Conservation (phyloP, 1,140 invertebrate species). For the Rhagoletis zephyria region DNA sequence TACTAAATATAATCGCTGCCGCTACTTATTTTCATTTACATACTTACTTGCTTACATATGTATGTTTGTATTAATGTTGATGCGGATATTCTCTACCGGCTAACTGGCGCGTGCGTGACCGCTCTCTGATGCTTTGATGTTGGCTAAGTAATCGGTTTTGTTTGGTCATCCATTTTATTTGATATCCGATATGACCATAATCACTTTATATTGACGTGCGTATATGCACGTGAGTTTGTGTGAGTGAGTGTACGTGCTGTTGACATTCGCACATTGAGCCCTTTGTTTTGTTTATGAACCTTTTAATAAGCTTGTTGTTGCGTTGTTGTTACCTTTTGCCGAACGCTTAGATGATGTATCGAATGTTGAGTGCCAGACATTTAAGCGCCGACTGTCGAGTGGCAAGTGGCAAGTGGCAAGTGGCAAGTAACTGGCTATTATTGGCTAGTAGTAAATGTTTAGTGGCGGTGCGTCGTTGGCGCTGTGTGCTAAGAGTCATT, state of each 20-base stretch:
- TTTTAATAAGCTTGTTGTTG: constrained; percentile 30
- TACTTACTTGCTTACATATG: background rate
- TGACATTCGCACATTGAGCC: background rate
- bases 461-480: background rate
- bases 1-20: constrained; percentile 39
- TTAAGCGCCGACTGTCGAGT: constrained; percentile 33
- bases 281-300: constrained; percentile 48
- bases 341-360: constrained; percentile 50
- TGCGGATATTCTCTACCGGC: background rate
- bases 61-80: background rate
- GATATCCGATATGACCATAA: constrained; percentile 59
- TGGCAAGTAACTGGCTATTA: background rate
- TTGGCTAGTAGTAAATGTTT: background rate
- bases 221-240: background rate
- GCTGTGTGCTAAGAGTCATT: too few relatives aligned
- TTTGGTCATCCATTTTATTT: constrained; percentile 61
- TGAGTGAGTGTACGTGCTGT: background rate
- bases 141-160: constrained; percentile 58
- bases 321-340: constrained; percentile 14
- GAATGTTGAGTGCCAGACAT: constrained; percentile 48
- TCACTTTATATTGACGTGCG: background rate
- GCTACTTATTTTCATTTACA: background rate
- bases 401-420: constrained; percentile 16
- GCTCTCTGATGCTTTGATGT: constrained; percentile 59
- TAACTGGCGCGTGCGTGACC: constrained; percentile 16